Evolutionary conservation across 2,113 vertebrate species (phyloP).

Genomic region (Pseudolaguvia tuberculata): DNA sequence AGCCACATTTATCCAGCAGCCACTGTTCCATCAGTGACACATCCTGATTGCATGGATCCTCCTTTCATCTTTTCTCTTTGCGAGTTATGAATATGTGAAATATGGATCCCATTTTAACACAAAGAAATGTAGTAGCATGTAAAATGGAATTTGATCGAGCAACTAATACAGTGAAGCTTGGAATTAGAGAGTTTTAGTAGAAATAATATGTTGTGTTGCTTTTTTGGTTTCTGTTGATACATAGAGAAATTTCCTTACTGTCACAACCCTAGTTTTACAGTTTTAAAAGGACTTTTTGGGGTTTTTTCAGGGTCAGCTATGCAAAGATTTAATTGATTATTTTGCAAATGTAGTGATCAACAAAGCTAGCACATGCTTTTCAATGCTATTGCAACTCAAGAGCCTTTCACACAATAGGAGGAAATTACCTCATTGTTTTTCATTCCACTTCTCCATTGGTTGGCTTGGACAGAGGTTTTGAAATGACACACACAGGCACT

Average conservation of each 20-base stretch:
- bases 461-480: constrained; percentile 10
- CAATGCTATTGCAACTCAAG: not conserved
- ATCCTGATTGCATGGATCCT: not conserved
- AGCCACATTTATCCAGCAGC: constrained; percentile 26
- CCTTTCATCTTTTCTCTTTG: not conserved
- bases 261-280: no score
- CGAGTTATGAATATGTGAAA: not conserved
- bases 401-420: constrained; percentile 25
- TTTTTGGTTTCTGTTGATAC: no score
- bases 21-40: not conserved
- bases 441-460: constrained; percentile 22
- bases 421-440: constrained; percentile 36
- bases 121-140: no score
- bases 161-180: no score
- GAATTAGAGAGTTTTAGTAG: no score
- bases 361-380: not conserved
- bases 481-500: constrained; percentile 8
- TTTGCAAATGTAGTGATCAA: not conserved
- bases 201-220: no score
- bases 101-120: no score
- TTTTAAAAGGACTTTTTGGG: not conserved
- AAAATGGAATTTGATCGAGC: no score
- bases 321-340: not conserved
- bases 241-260: no score
- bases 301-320: not conserved